Evolutionary conservation across 1,140 invertebrate genomes (phyloP).

Genomic region (Epicauta chinensis): DNA sequence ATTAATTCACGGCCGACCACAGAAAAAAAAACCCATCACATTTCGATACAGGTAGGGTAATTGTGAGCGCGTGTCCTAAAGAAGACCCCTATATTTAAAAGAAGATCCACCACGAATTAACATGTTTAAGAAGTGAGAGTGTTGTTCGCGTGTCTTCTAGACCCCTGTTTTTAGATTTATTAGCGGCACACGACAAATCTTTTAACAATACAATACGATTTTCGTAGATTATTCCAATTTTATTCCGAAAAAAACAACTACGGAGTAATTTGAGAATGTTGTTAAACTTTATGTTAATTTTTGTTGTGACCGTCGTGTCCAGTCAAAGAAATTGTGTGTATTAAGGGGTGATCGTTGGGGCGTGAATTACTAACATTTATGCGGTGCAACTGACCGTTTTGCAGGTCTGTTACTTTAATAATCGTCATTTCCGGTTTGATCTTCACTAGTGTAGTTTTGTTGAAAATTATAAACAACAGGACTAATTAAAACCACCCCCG

Average conservation of each 20-base stretch:
- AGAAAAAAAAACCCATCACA: not conserved
- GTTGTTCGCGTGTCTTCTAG: constrained; percentile 11
- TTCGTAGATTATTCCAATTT: too few relatives aligned
- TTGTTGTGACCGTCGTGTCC: constrained; percentile 1
- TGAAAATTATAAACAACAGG: too few relatives aligned
- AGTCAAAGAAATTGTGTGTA: constrained; percentile 2
- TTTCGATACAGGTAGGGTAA: constrained; percentile 17
- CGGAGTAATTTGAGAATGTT: too few relatives aligned
- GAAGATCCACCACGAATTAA: constrained; percentile 23
- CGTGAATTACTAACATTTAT: constrained; percentile 2
- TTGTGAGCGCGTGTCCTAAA: constrained; percentile 13
- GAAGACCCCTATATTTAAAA: constrained; percentile 17
- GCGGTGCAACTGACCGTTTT: too few relatives aligned
- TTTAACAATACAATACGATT: too few relatives aligned
- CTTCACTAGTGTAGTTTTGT: too few relatives aligned
- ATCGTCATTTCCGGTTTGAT: constrained; percentile 1
- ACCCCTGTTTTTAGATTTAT: not conserved
- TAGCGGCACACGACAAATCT: constrained; percentile 5
- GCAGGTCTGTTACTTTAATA: not conserved
- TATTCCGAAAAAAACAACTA: too few relatives aligned
- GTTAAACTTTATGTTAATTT: too few relatives aligned
- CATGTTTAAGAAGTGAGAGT: constrained; percentile 10
- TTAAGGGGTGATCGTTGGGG: constrained; percentile 5
- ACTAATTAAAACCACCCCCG: constrained; percentile 6
- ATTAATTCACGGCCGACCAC: not conserved